Conservation (phyloP, 2,797 vertebrate species). For the Pachyuromys duprasi region DNA sequence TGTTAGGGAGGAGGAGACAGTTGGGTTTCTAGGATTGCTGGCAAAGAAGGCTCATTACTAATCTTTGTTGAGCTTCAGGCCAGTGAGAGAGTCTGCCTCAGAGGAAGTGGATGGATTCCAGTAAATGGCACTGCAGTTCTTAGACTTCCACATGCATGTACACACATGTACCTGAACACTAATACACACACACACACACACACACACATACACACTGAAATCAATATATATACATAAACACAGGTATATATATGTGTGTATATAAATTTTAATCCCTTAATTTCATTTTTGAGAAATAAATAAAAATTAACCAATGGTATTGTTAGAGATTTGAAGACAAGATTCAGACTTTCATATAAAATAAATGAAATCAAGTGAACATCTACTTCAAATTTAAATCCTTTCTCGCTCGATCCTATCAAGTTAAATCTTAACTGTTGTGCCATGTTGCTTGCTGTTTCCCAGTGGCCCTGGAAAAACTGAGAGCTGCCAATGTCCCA, state of each 20-base stretch:
- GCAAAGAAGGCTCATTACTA: not conserved
- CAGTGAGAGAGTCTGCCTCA: not conserved
- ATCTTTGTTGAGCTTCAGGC: not conserved
- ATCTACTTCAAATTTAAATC: not conserved
- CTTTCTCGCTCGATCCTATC: not conserved
- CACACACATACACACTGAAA: not conserved
- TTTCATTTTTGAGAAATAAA: not conserved
- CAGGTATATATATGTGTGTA: too few species aligned
- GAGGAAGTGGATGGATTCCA: not conserved
- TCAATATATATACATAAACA: too few species aligned
- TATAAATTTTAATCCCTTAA: not conserved
- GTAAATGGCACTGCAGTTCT: not conserved
- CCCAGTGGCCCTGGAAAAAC: not conserved
- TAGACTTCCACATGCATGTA: too few species aligned
- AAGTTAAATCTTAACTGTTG: not conserved
- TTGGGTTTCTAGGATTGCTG: not conserved
- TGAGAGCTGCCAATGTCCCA: not conserved
- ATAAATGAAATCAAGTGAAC: not conserved
- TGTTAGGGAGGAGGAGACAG: not conserved
- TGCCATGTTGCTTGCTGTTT: not conserved
- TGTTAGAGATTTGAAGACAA: constrained; percentile 10
- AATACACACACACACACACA: not conserved
- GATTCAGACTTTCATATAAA: not conserved
- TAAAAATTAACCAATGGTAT: not conserved
- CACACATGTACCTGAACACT: not conserved